These are phyloP conservation scores for Agrochola lota DNA, from an alignment of 2,888 invertebrate species.

Conservation along the genomic window DNA sequence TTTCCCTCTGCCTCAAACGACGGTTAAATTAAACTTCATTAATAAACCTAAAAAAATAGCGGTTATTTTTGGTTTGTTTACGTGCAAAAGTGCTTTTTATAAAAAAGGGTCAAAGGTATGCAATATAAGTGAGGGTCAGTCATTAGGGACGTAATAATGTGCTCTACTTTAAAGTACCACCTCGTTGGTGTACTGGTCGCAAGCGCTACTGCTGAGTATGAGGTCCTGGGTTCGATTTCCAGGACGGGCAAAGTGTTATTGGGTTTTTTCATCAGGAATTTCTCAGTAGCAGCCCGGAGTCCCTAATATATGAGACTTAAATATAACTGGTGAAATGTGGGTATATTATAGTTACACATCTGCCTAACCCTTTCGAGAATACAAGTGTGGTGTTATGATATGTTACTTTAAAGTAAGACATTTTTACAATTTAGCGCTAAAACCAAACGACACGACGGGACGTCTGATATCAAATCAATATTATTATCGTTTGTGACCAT, in stretches of 20 bases:
- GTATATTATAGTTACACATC: no score
- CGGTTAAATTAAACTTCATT: slow-evolving; percentile 51
- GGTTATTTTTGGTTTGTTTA: slow-evolving; percentile 30
- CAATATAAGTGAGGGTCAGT: not conserved
- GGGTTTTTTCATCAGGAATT: no score
- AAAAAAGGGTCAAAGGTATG: slow-evolving; percentile 17
- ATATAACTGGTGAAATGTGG: no score
- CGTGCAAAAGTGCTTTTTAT: slow-evolving; percentile 27
- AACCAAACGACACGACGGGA: not conserved
- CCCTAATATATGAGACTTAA: no score
- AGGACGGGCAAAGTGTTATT: no score
- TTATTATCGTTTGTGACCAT: not conserved
- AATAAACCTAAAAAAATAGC: slow-evolving; percentile 50
- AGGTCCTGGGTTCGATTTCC: no score
- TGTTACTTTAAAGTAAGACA: not conserved
- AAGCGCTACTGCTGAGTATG: not conserved
- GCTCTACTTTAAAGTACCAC: not conserved
- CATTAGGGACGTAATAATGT: not conserved
- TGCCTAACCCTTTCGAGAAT: no score
- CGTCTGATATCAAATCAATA: not conserved
- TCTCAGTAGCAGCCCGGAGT: no score
- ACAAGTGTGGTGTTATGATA: no score
- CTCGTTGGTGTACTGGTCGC: not conserved
- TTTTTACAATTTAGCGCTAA: not conserved
- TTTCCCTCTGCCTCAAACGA: slow-evolving; percentile 36